Evolutionary conservation across 2,888 invertebrate genomes (phyloP).

Genomic region (Pegoplata infirma): DNA sequence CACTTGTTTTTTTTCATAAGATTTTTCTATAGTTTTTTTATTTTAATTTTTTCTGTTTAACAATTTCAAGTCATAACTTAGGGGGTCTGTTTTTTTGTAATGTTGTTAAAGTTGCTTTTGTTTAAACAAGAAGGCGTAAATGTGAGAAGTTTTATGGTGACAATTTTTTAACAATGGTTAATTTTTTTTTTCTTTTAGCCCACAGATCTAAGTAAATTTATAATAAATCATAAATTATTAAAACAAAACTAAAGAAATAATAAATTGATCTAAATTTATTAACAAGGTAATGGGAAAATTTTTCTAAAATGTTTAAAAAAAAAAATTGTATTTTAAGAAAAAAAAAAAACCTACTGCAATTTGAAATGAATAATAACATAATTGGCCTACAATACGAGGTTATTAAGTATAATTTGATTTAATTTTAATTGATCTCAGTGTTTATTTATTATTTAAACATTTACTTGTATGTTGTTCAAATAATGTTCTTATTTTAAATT

Average conservation of each 20-base stretch:
- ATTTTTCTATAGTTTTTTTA: no score
- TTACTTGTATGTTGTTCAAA: background rate
- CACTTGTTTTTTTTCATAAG: no score
- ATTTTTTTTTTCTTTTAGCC: conserved; percentile 37
- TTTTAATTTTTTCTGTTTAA: background rate
- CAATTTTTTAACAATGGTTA: conserved; percentile 54
- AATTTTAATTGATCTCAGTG: background rate
- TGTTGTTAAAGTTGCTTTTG: background rate
- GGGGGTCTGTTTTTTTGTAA: conserved; percentile 7
- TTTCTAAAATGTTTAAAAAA: background rate
- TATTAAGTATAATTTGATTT: no score
- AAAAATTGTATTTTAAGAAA: background rate
- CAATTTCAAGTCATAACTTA: conserved; percentile 26
- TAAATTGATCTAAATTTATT: background rate
- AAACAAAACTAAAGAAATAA: background rate
- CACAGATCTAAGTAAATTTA: conserved; percentile 9
- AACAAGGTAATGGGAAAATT: background rate
- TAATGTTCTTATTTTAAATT: background rate
- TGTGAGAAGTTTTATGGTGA: conserved; percentile 59
- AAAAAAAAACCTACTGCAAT: background rate
- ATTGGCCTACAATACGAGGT: conserved; percentile 23
- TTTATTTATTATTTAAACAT: background rate
- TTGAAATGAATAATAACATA: background rate
- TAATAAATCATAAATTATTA: conserved; percentile 49
- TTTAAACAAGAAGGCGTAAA: conserved; percentile 47